These are phyloP conservation scores for Drosophila prolongata DNA, from an alignment of 2,888 invertebrate species.

Conservation along the genomic window DNA sequence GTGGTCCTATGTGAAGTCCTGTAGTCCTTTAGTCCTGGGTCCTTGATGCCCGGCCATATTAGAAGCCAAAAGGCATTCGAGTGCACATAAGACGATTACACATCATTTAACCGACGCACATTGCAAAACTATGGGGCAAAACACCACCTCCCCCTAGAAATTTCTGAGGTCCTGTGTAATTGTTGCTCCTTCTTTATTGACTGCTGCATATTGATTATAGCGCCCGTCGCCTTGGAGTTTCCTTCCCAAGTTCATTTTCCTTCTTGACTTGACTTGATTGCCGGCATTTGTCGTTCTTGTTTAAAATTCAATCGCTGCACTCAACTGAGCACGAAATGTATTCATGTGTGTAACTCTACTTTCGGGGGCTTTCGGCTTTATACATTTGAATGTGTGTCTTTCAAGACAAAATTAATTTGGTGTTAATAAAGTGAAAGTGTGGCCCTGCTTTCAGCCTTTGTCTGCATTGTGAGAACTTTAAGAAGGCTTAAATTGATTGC, in stretches of 20 bases:
- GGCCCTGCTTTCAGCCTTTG: constrained; percentile 7
- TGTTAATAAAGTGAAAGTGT: constrained; percentile 77
- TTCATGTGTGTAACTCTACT: constrained; percentile 32
- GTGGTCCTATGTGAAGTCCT: not conserved
- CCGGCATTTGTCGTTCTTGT: constrained; percentile 69
- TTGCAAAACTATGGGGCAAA: constrained; percentile 66
- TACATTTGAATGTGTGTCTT: constrained; percentile 11
- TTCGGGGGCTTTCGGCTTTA: not conserved
- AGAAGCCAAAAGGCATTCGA: constrained; percentile 83
- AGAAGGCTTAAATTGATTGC: constrained; percentile 19
- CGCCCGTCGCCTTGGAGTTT: constrained; percentile 52
- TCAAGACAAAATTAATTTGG: constrained; percentile 68
- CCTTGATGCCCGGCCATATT: constrained; percentile 68
- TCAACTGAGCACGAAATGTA: constrained; percentile 41
- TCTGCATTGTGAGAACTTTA: constrained; percentile 10
- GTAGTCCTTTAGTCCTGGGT: constrained; percentile 9
- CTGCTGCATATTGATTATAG: constrained; percentile 80
- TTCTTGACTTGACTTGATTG: constrained; percentile 67
- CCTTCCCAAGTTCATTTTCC: constrained; percentile 33
- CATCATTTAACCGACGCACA: constrained; percentile 83
- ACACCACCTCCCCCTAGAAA: no score
- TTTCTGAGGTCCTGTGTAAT: constrained; percentile 50
- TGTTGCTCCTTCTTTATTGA: constrained; percentile 71
- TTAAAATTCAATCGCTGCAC: constrained; percentile 74
- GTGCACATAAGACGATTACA: constrained; percentile 84